Percentiles rank a stretch among this genome's conserved stretches.
Evolutionary conservation across 1,140 invertebrate species (phyloP).

Genomic region (Aphis gossypii): DNA sequence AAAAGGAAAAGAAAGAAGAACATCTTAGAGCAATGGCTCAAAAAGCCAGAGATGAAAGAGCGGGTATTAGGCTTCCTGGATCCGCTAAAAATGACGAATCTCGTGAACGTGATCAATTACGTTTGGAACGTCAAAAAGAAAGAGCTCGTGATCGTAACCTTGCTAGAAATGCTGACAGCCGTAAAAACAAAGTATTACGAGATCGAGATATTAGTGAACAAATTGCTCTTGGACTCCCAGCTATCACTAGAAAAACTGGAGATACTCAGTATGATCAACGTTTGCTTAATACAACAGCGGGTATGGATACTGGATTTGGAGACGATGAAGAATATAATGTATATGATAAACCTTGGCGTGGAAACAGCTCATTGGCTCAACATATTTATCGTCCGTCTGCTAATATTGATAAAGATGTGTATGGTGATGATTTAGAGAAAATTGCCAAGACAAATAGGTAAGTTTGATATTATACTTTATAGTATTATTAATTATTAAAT

Average conservation of each 20-base stretch:
- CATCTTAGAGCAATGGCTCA: constrained; percentile 91
- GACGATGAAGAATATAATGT: constrained; percentile 98
- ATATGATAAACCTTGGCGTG: constrained; percentile 95
- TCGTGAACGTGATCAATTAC: constrained; percentile 88
- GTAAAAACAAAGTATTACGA: constrained; percentile 82
- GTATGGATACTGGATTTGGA: constrained; percentile 95
- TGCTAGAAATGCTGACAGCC: constrained; percentile 76
- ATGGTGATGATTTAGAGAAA: constrained; percentile 87
- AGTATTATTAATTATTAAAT: neutral
- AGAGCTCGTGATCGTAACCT: constrained; percentile 91
- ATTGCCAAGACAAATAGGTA: constrained; percentile 87
- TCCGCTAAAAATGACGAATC: constrained; percentile 73
- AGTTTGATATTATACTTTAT: constrained; percentile 29
- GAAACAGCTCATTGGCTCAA: constrained; percentile 80
- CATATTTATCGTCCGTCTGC: constrained; percentile 93
- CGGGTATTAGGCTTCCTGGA: constrained; percentile 74
- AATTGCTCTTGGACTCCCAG: constrained; percentile 95
- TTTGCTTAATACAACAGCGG: constrained; percentile 93
- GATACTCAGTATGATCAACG: constrained; percentile 95
- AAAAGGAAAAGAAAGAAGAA: constrained; percentile 99
- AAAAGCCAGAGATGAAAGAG: constrained; percentile 93
- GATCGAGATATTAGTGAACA: constrained; percentile 98
- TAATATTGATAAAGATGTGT: constrained; percentile 88
- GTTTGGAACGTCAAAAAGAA: constrained; percentile 90
- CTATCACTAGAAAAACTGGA: constrained; percentile 75